These are phyloP conservation scores for Aurelia sp. DNA, from an alignment of 30 jellyfish, hydroid and myxozoan species.

Conservation along the genomic window DNA sequence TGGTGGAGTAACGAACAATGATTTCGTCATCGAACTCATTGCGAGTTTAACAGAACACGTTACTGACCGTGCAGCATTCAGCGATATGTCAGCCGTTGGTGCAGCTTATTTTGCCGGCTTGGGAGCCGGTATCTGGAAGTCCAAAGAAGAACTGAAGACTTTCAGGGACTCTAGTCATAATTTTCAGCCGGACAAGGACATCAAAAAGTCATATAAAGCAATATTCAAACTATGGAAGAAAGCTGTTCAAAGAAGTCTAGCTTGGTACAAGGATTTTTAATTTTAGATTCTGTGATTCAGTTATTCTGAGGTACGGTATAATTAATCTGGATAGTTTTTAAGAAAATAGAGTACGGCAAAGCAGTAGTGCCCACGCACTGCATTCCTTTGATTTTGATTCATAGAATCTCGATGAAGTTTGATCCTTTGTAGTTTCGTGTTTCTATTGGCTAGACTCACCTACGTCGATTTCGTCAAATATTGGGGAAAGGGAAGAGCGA, in stretches of 20 bases:
- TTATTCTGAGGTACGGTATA: no score
- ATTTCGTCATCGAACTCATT: constrained; percentile 81
- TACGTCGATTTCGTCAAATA: no score
- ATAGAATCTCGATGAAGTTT: no score
- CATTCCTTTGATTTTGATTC: no score
- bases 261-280: constrained; percentile 52
- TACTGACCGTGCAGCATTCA: constrained; percentile 65
- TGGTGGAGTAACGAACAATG: constrained; percentile 93
- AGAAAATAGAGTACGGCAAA: no score
- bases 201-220: constrained; percentile 27
- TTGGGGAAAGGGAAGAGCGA: no score
- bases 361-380: no score
- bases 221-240: constrained; percentile 48
- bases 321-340: no score
- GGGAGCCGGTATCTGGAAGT: constrained; percentile 92
- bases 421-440: no score
- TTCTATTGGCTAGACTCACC: no score
- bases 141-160: constrained; percentile 63
- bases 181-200: constrained; percentile 40
- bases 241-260: constrained; percentile 76
- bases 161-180: constrained; percentile 26
- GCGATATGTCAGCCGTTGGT: constrained; percentile 91
- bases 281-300: not conserved
- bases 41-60: constrained; percentile 69
- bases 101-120: constrained; percentile 94